A percentile compares a stretch with the other conserved stretches of the same genome.
Evolutionary conservation across 2,113 vertebrate species (phyloP).

Genomic region (Calyptomena viridis): DNA sequence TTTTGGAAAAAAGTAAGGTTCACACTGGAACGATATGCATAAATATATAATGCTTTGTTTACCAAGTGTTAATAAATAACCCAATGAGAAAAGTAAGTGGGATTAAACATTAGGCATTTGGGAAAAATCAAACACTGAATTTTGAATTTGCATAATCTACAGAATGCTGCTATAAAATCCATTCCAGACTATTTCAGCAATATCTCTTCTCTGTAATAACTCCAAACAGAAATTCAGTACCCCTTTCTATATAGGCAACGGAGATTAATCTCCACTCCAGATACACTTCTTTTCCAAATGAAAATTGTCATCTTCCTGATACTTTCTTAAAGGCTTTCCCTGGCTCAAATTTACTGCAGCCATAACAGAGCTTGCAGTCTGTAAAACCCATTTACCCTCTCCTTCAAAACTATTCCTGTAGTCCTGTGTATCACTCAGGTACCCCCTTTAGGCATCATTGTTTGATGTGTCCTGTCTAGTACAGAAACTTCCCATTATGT

Average conservation of each 20-base stretch:
- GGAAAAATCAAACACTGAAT: conserved; percentile 8
- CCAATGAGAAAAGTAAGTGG: conserved; percentile 33
- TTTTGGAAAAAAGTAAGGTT: background rate
- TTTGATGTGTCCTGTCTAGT: background rate
- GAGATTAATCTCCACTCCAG: background rate
- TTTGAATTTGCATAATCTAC: background rate
- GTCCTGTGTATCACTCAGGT: background rate
- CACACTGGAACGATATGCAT: background rate
- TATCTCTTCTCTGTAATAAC: background rate
- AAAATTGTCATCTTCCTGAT: background rate
- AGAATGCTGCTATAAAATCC: background rate
- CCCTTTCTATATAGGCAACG: background rate
- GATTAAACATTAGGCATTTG: conserved; percentile 69
- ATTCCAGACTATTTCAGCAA: background rate
- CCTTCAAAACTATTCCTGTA: background rate
- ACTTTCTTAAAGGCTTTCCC: background rate
- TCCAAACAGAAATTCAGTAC: background rate
- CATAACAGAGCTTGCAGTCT: background rate
- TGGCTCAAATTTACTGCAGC: background rate
- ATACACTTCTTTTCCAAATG: background rate
- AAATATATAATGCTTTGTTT: conserved; percentile 21
- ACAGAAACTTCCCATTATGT: background rate
- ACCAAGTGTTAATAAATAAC: conserved; percentile 55
- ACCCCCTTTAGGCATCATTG: accelerated
- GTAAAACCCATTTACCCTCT: background rate